Conservation (phyloP, 1,140 invertebrate species). For the Nasonia vitripennis region DNA sequence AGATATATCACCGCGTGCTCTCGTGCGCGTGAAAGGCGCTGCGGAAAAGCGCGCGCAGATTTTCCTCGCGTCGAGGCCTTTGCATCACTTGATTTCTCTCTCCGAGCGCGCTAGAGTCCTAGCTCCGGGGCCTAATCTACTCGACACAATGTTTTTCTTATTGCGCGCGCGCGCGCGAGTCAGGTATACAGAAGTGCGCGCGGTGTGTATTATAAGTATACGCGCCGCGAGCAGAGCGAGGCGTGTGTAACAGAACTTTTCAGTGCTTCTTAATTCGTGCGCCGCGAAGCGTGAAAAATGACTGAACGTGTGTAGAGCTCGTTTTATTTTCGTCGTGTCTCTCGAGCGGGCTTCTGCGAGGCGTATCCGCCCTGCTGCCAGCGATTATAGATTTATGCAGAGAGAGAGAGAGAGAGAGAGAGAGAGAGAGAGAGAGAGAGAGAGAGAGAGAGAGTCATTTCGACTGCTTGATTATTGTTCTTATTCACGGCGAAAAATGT, state of each 20-base stretch:
- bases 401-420: too few species aligned
- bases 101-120: background rate
- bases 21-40: constrained; percentile 8
- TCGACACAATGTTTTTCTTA: constrained; percentile 18
- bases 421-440: too few species aligned
- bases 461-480: constrained; percentile 21
- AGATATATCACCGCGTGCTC: background rate
- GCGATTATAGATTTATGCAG: constrained; percentile 17
- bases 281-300: constrained; percentile 31
- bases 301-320: background rate
- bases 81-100: background rate
- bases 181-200: background rate
- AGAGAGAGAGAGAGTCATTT: background rate
- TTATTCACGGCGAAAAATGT: background rate
- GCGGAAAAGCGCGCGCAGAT: background rate
- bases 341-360: constrained; percentile 7
- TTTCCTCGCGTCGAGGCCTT: background rate
- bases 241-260: constrained; percentile 38
- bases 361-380: background rate
- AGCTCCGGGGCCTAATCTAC: constrained; percentile 17
- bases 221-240: background rate
- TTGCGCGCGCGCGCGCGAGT: background rate
- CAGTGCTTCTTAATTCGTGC: constrained; percentile 37
- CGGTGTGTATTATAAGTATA: background rate
- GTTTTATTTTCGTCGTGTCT: constrained; percentile 10